Base-by-base conservation (phyloP, 2,888 invertebrate genomes). In the Baccha elongata region DNA sequence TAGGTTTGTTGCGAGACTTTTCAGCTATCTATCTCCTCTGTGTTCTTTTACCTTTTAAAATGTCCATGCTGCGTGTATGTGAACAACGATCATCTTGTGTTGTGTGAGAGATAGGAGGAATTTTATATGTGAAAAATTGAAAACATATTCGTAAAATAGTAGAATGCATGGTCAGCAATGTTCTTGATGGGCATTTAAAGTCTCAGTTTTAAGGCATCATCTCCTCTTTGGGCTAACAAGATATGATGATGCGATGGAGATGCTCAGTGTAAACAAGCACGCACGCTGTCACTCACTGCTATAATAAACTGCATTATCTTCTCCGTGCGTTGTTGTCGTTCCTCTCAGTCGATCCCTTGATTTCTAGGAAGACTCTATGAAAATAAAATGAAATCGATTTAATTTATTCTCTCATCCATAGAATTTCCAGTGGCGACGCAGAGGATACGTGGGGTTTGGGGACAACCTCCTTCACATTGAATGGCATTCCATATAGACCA, bases 331-430 rank as follows among this genome's bases (percentile, higher is more conserved):
- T 1, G 19, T 29, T n/a, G 1, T 7, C 29, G 13, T 29, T 13
- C 37, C 26, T 42, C n/a, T n/a, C n/a, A n/a, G n/a, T n/a, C 40
- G n/a, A 13, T 4, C 15, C 23, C 17, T 44, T 13, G 17, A 58
- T 58, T 44, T 60, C 21, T 15, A 15, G 37, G 29, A 53, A 52
- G 23, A 64, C 37, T 68, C 50, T 40, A 79, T 58, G 55, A 69
- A 65, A 78, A 58, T 58, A 50, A 68, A 69, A 74, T 73, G 50
- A 80, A 78, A 83, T 83, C 72, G 78, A 81, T 83, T 83, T 78
- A 72, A 78, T 72, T 68, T 73, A 83, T 78, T 73, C 75, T 26
- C 52, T 13, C 60, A 55, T 42, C 17, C 15, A 48, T 32, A 53
- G 17, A 50, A 40, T 35, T 48, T 37, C 10, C 32, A 62, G 7